These are phyloP conservation scores for Drosophila arawakana DNA, from an alignment of 1,140 invertebrate species.

Conservation along the genomic window DNA sequence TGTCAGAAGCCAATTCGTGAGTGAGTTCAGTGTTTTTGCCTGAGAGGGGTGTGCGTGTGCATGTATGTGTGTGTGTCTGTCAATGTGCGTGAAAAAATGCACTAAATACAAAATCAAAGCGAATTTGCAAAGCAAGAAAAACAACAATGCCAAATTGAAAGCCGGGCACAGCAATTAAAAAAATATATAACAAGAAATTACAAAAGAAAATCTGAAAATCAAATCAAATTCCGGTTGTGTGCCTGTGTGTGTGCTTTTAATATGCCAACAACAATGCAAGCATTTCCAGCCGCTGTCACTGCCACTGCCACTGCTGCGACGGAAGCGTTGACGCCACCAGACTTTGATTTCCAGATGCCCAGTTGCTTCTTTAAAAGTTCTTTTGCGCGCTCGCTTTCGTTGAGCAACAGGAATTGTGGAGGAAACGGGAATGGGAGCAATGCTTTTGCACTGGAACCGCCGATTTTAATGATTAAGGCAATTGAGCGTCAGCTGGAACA, in stretches of 20 bases:
- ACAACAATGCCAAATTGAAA: conserved; percentile 61
- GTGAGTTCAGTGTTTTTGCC: conserved; percentile 30
- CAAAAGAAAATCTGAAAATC: conserved; percentile 1
- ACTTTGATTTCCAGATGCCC: conserved; percentile 83
- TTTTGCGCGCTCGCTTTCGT: conserved; percentile 83
- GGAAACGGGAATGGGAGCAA: conserved; percentile 44
- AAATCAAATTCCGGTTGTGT: conserved; percentile 16
- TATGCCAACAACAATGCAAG: conserved; percentile 53
- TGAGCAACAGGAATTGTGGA: conserved; percentile 65
- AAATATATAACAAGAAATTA: conserved; percentile 9
- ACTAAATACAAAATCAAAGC: conserved; percentile 51
- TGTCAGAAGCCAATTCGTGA: conserved; percentile 38
- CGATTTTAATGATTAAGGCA: conserved; percentile 47
- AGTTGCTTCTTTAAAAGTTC: conserved; percentile 83
- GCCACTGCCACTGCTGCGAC: conserved; percentile 1
- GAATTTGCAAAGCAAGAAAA: conserved; percentile 27
- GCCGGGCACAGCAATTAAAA: conserved; percentile 20
- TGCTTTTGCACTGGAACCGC: conserved; percentile 60
- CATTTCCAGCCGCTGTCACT: conserved; percentile 20
- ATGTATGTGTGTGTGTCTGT: conserved; percentile 31
- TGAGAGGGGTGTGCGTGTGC: conserved; percentile 14
- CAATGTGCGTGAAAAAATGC: conserved; percentile 67
- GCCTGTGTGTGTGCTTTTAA: conserved; percentile 4
- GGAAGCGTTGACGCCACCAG: conserved; percentile 36
- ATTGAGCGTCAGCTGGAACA: conserved; percentile 43